phyloP scores from a whole-genome alignment of 2,888 invertebrate genomes.

The Cephus pulcher region DNA sequence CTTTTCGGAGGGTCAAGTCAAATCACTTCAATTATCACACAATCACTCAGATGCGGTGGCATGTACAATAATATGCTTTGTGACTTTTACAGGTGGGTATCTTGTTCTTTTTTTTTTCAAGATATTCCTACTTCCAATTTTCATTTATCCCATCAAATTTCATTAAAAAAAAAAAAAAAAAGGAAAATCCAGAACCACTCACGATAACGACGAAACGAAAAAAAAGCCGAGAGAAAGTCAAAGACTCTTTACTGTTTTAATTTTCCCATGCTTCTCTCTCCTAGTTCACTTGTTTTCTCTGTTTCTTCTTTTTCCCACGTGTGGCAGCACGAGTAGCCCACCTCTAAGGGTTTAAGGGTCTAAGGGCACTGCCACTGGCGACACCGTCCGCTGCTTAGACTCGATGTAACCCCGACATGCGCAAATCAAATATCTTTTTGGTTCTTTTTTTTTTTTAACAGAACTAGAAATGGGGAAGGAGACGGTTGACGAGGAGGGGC shows the following conservation, averaged over 20 bases:
- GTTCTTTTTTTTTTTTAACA: background rate
- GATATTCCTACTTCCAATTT: no score
- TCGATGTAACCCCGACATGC: background rate
- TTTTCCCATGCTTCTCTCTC: background rate
- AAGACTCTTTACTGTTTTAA: no score
- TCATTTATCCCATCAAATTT: background rate
- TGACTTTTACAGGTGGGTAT: conserved; percentile 44
- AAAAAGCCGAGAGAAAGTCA: no score
- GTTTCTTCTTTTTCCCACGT: background rate
- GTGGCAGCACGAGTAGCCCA: background rate
- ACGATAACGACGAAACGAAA: no score
- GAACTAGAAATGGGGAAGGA: no score
- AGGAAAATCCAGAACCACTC: conserved; percentile 2
- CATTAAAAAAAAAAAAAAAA: conserved; percentile 16
- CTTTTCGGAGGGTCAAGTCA: conserved; percentile 56
- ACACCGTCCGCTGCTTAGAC: background rate
- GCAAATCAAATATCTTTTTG: conserved; percentile 6
- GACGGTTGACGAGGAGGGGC: no score
- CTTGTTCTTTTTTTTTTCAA: background rate
- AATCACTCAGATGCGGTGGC: conserved; percentile 59
- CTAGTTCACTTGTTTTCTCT: background rate
- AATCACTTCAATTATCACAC: conserved; percentile 65
- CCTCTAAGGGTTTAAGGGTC: no score
- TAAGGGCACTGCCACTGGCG: no score
- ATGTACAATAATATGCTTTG: conserved; percentile 50